A percentile compares a stretch with the other conserved stretches of the same genome.
These are phyloP conservation scores for Tridacna crocea DNA, from an alignment of 2,888 invertebrate species.

Conservation along the genomic window DNA sequence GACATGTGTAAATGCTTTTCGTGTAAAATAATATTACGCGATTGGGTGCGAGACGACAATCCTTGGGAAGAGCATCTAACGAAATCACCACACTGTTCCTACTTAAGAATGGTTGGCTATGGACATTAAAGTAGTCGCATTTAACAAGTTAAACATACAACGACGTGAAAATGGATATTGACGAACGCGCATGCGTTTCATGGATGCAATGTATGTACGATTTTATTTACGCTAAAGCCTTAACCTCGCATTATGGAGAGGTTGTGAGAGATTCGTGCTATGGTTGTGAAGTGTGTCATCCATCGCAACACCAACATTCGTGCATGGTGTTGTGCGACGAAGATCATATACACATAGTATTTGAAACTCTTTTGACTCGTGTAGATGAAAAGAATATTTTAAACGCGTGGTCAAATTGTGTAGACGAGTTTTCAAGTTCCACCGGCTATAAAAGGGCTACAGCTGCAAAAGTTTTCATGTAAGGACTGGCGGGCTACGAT, in stretches of 20 bases:
- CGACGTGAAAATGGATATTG: neutral
- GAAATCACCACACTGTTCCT: constrained; percentile 1
- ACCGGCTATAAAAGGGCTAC: neutral
- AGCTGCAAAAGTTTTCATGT: neutral
- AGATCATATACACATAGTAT: neutral
- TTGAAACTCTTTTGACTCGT: neutral
- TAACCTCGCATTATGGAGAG: neutral
- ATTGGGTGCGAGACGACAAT: neutral
- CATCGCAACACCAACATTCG: constrained; percentile 3
- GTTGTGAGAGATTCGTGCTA: neutral
- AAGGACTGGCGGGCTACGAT: constrained; percentile 3
- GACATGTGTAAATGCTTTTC: neutral
- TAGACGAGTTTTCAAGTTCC: neutral
- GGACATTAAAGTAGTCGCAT: neutral
- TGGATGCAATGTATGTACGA: neutral
- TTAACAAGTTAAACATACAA: neutral
- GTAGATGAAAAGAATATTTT: constrained; percentile 7
- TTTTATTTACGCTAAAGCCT: neutral
- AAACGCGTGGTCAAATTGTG: neutral
- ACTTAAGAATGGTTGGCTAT: neutral
- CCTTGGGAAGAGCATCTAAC: neutral
- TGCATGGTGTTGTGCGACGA: neutral
- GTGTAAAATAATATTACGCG: neutral
- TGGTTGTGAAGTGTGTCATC: constrained; percentile 2
- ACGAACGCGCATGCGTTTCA: neutral